Evolutionary conservation across 1,140 invertebrate species (phyloP).

Genomic region (Asbolus verrucosus): DNA sequence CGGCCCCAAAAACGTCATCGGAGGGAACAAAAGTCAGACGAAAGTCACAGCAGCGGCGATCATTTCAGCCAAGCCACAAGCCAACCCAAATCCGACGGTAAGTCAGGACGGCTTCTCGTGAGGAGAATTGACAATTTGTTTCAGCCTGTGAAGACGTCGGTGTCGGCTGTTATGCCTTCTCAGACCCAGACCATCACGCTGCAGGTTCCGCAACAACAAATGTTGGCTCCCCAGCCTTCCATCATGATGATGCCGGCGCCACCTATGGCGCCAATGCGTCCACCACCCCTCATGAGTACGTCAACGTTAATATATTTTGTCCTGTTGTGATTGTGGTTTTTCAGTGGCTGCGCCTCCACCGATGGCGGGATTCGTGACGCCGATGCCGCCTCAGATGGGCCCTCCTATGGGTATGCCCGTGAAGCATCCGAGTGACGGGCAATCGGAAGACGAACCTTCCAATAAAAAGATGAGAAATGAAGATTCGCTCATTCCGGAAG

Average conservation of each 20-base stretch:
- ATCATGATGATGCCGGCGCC: conserved; percentile 76
- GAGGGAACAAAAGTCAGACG: conserved; percentile 50
- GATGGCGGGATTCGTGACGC: conserved; percentile 66
- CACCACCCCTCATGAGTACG: conserved; percentile 73
- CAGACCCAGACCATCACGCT: conserved; percentile 69
- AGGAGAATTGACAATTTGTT: conserved; percentile 26
- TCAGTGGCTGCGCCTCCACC: conserved; percentile 66
- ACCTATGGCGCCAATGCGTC: conserved; percentile 74
- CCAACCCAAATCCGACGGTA: conserved; percentile 60
- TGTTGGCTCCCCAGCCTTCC: conserved; percentile 69
- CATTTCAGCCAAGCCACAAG: conserved; percentile 67
- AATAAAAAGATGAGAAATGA: conserved; percentile 92
- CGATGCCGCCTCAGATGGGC: conserved; percentile 64
- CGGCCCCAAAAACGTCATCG: conserved; percentile 80
- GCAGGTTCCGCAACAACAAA: conserved; percentile 66
- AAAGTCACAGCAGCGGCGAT: conserved; percentile 66
- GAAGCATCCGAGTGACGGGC: conserved; percentile 67
- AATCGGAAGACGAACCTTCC: conserved; percentile 84
- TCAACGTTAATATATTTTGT: neutral
- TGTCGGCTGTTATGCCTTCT: conserved; percentile 62
- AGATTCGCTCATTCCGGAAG: conserved; percentile 91
- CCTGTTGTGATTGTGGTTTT: conserved; percentile 50
- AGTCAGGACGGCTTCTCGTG: too few relatives aligned
- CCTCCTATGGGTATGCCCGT: conserved; percentile 65
- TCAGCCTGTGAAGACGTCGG: conserved; percentile 61